Base-by-base conservation (phyloP, 2,888 invertebrate species). In the Drosophila prolongata region DNA sequence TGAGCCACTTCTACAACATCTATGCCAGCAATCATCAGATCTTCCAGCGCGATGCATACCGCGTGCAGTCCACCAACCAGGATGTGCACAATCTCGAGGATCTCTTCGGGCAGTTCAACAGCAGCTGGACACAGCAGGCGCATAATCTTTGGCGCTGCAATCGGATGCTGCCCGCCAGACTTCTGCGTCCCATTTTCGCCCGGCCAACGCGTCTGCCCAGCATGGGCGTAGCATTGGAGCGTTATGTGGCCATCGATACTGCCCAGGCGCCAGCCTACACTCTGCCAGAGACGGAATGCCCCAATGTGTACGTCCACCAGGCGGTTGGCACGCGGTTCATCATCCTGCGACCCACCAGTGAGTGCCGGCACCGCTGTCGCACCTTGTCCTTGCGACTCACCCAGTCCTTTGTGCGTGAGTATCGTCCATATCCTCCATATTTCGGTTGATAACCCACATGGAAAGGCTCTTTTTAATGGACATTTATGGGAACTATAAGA, bases 251-350 rank as follows among this genome's bases (percentile, higher is more conserved):
- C 62, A 94, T 98, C 57, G 95, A 97, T 90, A 96, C 96, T 80
- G 93, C 94, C 38, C 94, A 94, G 87, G 94, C 96, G 58, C 93
- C 93, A 27, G 92, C 93, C 30, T 97, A 96, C 89, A 91, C 92
- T 70, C 92, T 97, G 91, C 97, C 97, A 10, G 95, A 96, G 84
- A 95, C 96, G 11, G 97, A 97, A 91, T 97, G 97, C 90, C 95
- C 95, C 79, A 96, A 95, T 91, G 95, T 97, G 56, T 95, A 96
- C 91, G 89, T 97, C 13, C 93, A 95, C 75, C 95, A 95, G 90
- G 94, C 95, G 10, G 94, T 94, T 89, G 97, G 97, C 11, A 94
- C 94, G 57, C 94, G 97, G 84, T 94, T 95, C 57, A 94, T 97
- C 72, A 93, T 95, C 61, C 91, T 98, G 64, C 93, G 94, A 75